A percentile compares a stretch with the other conserved stretches of the same genome.
phyloP scores from a whole-genome alignment of 2,113 vertebrate species.

The Brienomyrus longianalis region DNA sequence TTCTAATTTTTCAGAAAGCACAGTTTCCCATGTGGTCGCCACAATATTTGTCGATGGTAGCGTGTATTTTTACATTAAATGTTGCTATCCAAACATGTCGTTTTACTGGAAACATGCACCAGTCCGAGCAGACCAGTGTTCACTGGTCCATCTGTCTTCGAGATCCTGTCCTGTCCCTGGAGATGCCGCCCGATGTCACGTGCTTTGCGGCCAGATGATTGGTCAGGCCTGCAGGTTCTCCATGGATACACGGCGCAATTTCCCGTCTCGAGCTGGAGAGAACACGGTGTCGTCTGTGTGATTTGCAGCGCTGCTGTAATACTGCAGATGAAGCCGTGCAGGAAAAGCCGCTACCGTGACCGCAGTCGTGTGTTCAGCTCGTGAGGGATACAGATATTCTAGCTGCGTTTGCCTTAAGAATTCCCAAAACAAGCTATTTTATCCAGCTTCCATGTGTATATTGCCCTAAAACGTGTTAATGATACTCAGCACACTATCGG shows the following conservation, averaged over 20 bases:
- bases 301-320: conserved; percentile 5
- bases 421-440: not conserved
- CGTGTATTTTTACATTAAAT: not conserved
- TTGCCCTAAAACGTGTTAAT: not conserved
- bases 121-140: not conserved
- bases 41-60: not conserved
- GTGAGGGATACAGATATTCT: not conserved
- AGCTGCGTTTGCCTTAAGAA: not conserved
- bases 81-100: not conserved
- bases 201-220: not conserved
- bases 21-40: not conserved
- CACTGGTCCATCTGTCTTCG: not conserved
- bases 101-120: not conserved
- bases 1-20: not conserved
- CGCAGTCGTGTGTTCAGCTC: not conserved
- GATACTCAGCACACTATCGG: not conserved
- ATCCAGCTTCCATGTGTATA: not conserved
- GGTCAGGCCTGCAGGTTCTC: not conserved
- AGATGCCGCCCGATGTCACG: not conserved
- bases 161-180: not conserved
- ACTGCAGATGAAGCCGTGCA: conserved; percentile 10
- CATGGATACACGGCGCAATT: conserved; percentile 6
- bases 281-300: not conserved
- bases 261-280: not conserved
- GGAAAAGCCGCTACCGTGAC: not conserved